Conservation (phyloP, 2,113 vertebrate species). For the Sula dactylatra region DNA sequence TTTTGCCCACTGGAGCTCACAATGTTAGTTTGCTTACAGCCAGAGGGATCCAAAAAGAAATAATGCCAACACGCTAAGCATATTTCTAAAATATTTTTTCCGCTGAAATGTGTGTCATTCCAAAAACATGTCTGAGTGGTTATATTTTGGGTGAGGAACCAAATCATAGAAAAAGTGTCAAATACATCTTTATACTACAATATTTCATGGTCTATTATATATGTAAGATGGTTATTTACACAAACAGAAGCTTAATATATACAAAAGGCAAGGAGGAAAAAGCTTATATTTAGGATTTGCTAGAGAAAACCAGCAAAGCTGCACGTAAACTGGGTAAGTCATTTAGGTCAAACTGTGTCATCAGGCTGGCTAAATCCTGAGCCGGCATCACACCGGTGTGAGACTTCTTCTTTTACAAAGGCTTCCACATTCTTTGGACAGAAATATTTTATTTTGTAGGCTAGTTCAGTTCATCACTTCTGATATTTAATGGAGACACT, state of each 20-base stretch:
- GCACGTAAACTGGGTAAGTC: neutral
- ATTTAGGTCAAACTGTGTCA: neutral
- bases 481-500: neutral
- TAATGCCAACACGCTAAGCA: conserved; percentile 37
- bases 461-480: neutral
- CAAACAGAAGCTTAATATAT: neutral
- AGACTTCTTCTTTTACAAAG: neutral
- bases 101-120: conserved; percentile 30
- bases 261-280: neutral
- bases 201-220: neutral
- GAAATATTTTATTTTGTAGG: neutral
- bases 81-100: conserved; percentile 64
- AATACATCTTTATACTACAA: neutral
- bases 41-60: conserved; percentile 51
- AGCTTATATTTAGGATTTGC: neutral
- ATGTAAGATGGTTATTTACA: neutral
- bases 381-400: neutral
- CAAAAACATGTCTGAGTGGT: conserved; percentile 55
- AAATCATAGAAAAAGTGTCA: conserved; percentile 37
- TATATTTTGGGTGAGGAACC: conserved; percentile 50
- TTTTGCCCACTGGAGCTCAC: conserved; percentile 15
- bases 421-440: neutral
- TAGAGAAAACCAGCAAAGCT: neutral
- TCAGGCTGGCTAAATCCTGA: neutral
- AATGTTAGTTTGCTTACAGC: conserved; percentile 33